Conservation (phyloP, 1,140 invertebrate genomes). For the Zaprionus nigranus region DNA sequence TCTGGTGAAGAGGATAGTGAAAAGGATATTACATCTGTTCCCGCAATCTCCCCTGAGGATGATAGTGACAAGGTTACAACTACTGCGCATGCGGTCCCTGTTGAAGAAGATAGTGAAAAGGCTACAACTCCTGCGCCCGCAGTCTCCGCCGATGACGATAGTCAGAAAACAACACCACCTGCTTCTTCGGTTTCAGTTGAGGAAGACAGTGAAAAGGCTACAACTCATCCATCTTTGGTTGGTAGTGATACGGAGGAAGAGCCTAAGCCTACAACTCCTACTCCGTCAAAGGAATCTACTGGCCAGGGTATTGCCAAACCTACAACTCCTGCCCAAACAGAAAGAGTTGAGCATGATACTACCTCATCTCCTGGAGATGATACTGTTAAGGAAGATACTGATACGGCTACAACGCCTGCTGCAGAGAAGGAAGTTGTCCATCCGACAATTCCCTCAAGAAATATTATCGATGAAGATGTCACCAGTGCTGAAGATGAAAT, state of each 20-base stretch:
- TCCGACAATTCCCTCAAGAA: neutral
- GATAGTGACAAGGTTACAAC: neutral
- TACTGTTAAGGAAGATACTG: neutral
- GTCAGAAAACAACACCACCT: neutral
- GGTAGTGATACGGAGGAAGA: slow-evolving; percentile 8
- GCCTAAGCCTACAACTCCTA: slow-evolving; percentile 21
- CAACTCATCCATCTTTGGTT: neutral
- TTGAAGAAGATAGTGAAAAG: neutral
- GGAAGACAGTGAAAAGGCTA: neutral
- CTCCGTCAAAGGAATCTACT: slow-evolving; percentile 22
- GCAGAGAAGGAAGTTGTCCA: neutral
- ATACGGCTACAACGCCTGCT: slow-evolving; percentile 13
- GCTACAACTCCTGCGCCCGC: neutral
- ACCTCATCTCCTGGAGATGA: slow-evolving; percentile 1
- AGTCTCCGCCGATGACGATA: neutral
- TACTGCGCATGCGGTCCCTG: neutral
- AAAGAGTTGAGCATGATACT: neutral
- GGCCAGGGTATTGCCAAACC: slow-evolving; percentile 11
- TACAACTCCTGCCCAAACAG: slow-evolving; percentile 11
- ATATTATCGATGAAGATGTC: neutral
- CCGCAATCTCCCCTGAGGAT: neutral
- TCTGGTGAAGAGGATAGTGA: slow-evolving; percentile 6
- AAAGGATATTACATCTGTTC: neutral
- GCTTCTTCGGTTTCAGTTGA: neutral
- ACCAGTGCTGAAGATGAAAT: slow-evolving; percentile 1